Evolutionary conservation across 2,113 vertebrate genomes (phyloP), one percentile per base, ranked within the genome.

Genomic region (Puffinus mauretanicus): DNA sequence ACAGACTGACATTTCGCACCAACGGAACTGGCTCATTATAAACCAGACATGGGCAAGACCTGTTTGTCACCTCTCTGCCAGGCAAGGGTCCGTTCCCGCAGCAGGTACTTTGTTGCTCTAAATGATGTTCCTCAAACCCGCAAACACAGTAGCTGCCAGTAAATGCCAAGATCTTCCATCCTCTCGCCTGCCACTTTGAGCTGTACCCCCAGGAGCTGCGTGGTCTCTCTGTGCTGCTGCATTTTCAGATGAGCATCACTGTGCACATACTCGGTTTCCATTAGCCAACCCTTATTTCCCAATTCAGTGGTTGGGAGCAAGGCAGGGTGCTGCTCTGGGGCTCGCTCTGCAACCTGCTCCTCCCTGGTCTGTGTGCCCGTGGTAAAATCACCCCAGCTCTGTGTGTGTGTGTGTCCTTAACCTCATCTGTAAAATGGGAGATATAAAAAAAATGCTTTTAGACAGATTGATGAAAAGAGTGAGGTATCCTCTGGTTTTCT

Each of bases 251-350:
- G 27, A 44, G 26, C 44, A 2, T 11, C 38, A 0, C 30, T 7
- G 71, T 2, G 46, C 62, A 8, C 62, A 1, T 8, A 12, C 55
- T 3, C 17, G 0, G 11, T 19, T 17, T 9, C 46, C 46, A 16
- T 6, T 18, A 24, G n/a, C 44, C 46, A 9, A 1, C 13, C 17
- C 40, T 8, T 40, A 9, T 3, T 49, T 2, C 29, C 83, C 4
- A 0, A 26, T 2, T 2, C 1, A 0, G 17, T 7, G 51, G 6
- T n/a, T 0, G 17, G 72, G 24, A 83, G 67, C 10, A 17, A 18
- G 38, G 44, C n/a, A 65, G 27, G 16, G 62, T 1, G 0, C 27
- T 51, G 87, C 44, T 5, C 77, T 7, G 54, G 66, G 29, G 2
- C 52, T 17, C 2, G 1, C 22, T 38, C 73, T 29, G 69, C 66